Conservation (phyloP, 2,113 vertebrate genomes). For the Garra rufa region DNA sequence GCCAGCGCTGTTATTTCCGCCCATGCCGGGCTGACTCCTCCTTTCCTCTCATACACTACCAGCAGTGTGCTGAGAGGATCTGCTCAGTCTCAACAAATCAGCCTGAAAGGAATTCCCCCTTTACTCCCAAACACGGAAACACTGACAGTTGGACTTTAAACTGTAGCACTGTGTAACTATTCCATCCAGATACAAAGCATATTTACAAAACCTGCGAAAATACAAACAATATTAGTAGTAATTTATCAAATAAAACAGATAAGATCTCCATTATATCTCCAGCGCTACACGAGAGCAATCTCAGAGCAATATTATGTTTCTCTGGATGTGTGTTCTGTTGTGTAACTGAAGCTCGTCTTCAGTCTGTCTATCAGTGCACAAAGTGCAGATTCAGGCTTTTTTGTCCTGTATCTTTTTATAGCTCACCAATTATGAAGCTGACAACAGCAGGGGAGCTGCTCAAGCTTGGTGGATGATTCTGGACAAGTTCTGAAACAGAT, state of each 20-base stretch:
- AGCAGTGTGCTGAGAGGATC: conserved; percentile 29
- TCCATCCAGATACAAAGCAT: background rate
- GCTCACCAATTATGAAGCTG: conserved; percentile 54
- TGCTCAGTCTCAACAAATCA: conserved; percentile 30
- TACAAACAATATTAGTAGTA: background rate
- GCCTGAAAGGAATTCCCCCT: conserved; percentile 28
- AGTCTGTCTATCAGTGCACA: conserved; percentile 54
- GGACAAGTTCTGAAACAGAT: conserved; percentile 53
- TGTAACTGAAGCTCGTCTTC: conserved; percentile 50
- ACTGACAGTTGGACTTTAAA: conserved; percentile 37
- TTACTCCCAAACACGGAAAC: conserved; percentile 28
- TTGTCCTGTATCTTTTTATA: conserved; percentile 67
- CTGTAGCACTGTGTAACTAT: background rate
- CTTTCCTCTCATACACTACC: background rate
- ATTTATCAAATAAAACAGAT: background rate
- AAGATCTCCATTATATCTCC: background rate
- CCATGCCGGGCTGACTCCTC: conserved; percentile 27
- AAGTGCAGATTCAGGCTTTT: conserved; percentile 48
- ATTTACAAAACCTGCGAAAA: background rate
- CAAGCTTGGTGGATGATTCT: conserved; percentile 44
- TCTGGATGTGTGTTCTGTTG: background rate
- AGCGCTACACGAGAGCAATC: background rate
- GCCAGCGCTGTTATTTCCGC: conserved; percentile 4
- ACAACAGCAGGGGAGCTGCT: conserved; percentile 54
- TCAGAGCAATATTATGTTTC: background rate